Conservation (phyloP, 2,797 vertebrate genomes). For the Otus scops region DNA sequence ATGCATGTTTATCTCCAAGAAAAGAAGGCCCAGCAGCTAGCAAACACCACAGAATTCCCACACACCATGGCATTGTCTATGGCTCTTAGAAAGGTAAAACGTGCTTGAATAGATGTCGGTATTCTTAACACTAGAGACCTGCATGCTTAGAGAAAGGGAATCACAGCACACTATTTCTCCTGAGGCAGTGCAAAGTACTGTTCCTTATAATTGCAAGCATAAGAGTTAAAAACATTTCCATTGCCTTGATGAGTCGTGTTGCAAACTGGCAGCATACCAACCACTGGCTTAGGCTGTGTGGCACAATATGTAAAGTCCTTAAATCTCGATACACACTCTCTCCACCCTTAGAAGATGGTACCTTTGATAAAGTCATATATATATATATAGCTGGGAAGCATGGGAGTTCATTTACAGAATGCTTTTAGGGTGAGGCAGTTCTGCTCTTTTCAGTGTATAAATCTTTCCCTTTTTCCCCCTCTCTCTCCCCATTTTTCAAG, state of each 20-base stretch:
- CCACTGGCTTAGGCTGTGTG: neutral
- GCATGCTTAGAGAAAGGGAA: neutral
- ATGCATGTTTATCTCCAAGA: neutral
- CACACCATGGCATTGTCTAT: neutral
- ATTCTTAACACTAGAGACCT: neutral
- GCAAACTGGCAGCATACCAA: neutral
- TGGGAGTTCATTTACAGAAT: neutral
- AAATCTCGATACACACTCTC: neutral
- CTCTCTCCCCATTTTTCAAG: conserved; percentile 6
- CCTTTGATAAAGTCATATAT: neutral
- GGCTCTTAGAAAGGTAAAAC: neutral
- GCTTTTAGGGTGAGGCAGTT: neutral
- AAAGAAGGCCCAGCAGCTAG: neutral
- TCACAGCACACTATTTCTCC: neutral
- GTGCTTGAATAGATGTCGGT: neutral
- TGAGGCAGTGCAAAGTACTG: neutral
- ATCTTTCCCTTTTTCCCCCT: rapidly evolving
- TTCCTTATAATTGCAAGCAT: neutral
- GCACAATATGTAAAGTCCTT: neutral
- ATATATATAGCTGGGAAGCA: neutral
- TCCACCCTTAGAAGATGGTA: neutral
- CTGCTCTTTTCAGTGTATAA: neutral
- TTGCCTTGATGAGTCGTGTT: neutral
- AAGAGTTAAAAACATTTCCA: conserved; percentile 8
- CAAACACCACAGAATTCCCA: neutral